Percentiles rank a stretch among this genome's conserved stretches.
These are phyloP conservation scores for Sebastes oblongus DNA, from an alignment of 2,797 vertebrate genomes.

Conservation along the genomic window DNA sequence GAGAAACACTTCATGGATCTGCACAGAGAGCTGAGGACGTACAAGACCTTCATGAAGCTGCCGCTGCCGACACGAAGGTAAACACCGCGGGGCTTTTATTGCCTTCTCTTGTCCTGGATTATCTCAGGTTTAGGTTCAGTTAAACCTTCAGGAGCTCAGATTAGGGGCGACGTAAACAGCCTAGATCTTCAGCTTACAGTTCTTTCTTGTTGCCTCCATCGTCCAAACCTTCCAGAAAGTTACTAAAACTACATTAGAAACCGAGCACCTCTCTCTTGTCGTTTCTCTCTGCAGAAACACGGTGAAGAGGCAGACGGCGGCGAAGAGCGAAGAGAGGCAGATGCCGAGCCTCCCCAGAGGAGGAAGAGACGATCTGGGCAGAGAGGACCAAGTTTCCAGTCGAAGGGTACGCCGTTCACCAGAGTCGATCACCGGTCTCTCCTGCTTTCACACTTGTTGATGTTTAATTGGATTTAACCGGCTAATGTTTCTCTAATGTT, in stretches of 20 bases:
- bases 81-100: accelerated
- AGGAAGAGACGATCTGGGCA: slow-evolving; percentile 83
- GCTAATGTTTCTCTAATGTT: neutral
- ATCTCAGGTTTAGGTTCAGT: neutral
- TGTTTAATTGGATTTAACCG: accelerated
- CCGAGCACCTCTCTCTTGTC: neutral
- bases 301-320: slow-evolving; percentile 85
- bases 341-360: slow-evolving; percentile 91
- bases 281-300: slow-evolving; percentile 84
- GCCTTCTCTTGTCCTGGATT: neutral
- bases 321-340: slow-evolving; percentile 77
- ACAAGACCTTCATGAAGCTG: slow-evolving; percentile 90
- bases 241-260: too few species aligned
- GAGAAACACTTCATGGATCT: slow-evolving; percentile 97
- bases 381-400: slow-evolving; percentile 91
- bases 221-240: neutral
- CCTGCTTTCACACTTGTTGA: neutral
- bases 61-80: slow-evolving; percentile 77
- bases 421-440: neutral
- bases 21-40: slow-evolving; percentile 92
- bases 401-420: slow-evolving; percentile 81
- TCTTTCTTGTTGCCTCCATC: neutral
- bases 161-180: neutral
- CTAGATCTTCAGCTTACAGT: neutral
- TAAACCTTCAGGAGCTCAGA: too few species aligned